Evolutionary conservation across 1,140 invertebrate genomes (phyloP), one percentile per base, ranked within the genome.

Genomic region (Drosophila repleta): DNA sequence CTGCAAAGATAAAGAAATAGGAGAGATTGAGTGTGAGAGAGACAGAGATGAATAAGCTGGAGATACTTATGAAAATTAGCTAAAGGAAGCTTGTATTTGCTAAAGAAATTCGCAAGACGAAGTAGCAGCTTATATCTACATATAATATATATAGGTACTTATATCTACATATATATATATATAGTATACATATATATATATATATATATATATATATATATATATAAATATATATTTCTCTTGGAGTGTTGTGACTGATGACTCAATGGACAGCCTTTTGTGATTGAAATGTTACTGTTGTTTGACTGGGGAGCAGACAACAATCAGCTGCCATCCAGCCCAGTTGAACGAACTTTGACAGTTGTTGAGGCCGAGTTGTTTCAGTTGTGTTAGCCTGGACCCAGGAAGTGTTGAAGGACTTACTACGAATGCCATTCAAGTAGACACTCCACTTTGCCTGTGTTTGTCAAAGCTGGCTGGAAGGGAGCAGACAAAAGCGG

Each of bases 61-160:
- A 43, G 63, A 73, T 88, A 81, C 76, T 75, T 85, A 77, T 82
- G 81, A 64, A 79, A 76, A 84, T 87, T 78, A 78, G 79, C 53
- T 41, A 65, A 77, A 87, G 75, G 74, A 85, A 82, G 82, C 75
- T 75, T 69, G 65, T 82, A 46, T 87, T 85, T 85, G 83, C 61
- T 41, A 63, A 82, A 82, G 82, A 78, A 87, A 78, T 87, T 85
- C 73, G 77, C 77, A 65, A 57, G 78, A 48, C 67, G 62, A 65
- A 74, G 65, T 74, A 70, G 60, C 56, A 55, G 24, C 20, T 61
- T 37, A 7, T 11, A 11, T 8, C 13, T 20, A 32, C 7, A 32
- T 10, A 32, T 2, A 18, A 26, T 13, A 48, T 17, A 10, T 39
- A 24, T 24, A 24, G 24, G 4, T 2, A 24, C 2, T 3, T 2